Evolutionary conservation across 64 coral and sea anemone species (phyloP), one percentile per base, ranked within the genome.

Genomic region (Catalaphyllia jardinei): DNA sequence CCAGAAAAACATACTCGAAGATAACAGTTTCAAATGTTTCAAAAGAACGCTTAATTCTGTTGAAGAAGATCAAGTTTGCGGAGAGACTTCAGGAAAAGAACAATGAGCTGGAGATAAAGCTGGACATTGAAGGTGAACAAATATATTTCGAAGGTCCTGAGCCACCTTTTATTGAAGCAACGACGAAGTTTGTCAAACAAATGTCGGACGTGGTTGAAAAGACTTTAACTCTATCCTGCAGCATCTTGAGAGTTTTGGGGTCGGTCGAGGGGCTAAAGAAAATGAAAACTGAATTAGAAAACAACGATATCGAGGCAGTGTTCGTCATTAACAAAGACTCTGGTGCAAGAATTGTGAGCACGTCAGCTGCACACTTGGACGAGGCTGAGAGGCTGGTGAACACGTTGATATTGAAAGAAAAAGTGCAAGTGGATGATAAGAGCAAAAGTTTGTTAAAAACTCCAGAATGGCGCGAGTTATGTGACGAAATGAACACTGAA

Each of bases 61-160:
- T 93, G 78, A 89, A 93, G 28, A 93, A 84, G 54, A 88, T 93
- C 18, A 67, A 83, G 69, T 35, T 93, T 71, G 73, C 65, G 19
- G 78, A 89, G 29, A 71, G 84, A 22, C 87, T 93, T 3, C 55
- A 89, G 67, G 0, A 30, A 54, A 76, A 78, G 18, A 85, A 83
- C 79, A 83, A 89, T 19, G 79, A 93, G 52, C 78, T 93, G 52
- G 86, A 89, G 18, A 52, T 93, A 22, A 65, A 55, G 15, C n/a
- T 93, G 18, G 86, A 93, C 46, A 22, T 59, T 27, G 78, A 93
- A 84, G 75, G 64, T 2, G 78, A 88, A 59, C 39, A 83, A 10
- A 89, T 93, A 31, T 51, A 67, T 51, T 65, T 93, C 31, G 67
- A 93, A 84, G 86, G 92, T 31, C 92, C 91, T 42, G 77, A 60